Base-by-base conservation (phyloP, 2,797 vertebrate genomes). In the Caiman crocodilus region DNA sequence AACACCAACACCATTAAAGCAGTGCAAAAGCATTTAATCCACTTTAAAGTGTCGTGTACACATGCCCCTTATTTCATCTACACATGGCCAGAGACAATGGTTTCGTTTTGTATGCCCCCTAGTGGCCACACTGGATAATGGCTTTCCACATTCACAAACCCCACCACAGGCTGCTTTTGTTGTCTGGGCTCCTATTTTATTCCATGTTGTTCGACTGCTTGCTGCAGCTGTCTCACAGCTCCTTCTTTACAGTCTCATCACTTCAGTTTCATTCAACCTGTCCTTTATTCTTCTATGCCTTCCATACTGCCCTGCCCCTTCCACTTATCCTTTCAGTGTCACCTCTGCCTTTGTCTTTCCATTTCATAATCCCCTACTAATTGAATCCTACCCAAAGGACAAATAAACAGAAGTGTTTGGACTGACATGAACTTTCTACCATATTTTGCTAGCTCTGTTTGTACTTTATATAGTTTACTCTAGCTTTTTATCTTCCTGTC, bases 351-450 rank as follows among this genome's bases (percentile, higher is more conserved):
- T 74, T 76, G 16, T 76, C 82, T 83, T 89, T 89, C 63, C 89
- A 59, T 61, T 78, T 85, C 7, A 35, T 87, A 95, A 92, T 81
- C 82, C 50, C 59, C 83, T 79, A 57, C 50, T 92, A 93, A 93
- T 95, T 93, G 84, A 95, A 92, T 20, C 90, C 78, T 82, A 55
- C 81, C 80, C 55, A 75, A 73, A 90, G 80, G 76, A 79, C 32
- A 76, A 84, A 25, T 89, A 80, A 94, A 82, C 26, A 60, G 67
- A 91, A 82, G 64, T 84, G 85, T 30, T 76, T 77, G 76, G 94
- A 56, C 77, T 90, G 78, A 85, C 57, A 30, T 67, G 32, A 82
- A 87, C 85, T 87, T 79, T 91, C 7, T 25, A 13, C 0, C 25
- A 59, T 85, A 14, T 65, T 84, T 20, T 12, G 21, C 60, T 87